phyloP scores from a whole-genome alignment of 2,797 vertebrate genomes.

The Neopelma chrysocephalum region DNA sequence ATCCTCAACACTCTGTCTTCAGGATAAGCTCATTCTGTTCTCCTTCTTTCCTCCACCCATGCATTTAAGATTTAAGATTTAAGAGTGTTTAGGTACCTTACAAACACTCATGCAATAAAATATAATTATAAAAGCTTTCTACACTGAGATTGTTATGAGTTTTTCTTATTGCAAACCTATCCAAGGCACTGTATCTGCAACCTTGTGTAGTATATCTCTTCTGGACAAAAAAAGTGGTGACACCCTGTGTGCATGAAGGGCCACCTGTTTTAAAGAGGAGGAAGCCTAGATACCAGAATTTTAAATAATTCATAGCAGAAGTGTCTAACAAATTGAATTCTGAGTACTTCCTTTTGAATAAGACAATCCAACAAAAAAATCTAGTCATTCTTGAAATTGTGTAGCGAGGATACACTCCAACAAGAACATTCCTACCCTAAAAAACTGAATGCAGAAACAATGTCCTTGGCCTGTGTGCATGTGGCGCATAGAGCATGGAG shows the following conservation, averaged over 20 bases:
- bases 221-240: background rate
- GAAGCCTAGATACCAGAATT: background rate
- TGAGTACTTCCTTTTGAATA: background rate
- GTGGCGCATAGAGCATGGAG: accelerated
- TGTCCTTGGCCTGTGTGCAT: background rate
- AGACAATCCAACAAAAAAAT: background rate
- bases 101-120: background rate
- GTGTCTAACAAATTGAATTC: background rate
- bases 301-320: background rate
- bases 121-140: background rate
- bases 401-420: background rate
- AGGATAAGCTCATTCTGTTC: background rate
- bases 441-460: accelerated
- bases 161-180: background rate
- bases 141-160: background rate
- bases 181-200: background rate
- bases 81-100: background rate
- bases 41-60: background rate
- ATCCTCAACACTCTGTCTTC: background rate
- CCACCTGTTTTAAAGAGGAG: background rate
- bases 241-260: background rate
- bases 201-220: accelerated
- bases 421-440: background rate
- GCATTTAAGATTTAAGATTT: background rate
- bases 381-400: background rate